Evolutionary conservation across 1,140 invertebrate species (phyloP), one percentile per base, ranked within the genome.

Genomic region (Drosophila orosa): DNA sequence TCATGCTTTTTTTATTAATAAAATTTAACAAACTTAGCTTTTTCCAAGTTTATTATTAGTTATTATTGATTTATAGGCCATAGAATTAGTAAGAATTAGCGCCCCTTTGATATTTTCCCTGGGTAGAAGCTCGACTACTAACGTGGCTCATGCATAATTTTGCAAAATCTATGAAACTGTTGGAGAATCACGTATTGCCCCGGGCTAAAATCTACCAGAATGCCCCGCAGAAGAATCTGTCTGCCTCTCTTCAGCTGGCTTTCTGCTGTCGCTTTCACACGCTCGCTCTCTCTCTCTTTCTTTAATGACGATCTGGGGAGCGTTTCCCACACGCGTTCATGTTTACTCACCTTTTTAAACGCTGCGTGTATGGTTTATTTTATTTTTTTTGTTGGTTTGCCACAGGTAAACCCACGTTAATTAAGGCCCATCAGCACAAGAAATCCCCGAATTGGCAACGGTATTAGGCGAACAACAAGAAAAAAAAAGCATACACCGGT

Each of bases 321-420:
- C 31, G 31, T 22, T 52, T 35, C 31, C 50, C 50, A 35, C 50
- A 54, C 50, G 50, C 50, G 50, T 3, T 54, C 8, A 6, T 66
- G 60, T 67, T 48, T 66, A 66, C 63, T 67, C 63, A 67, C 63
- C 63, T 48, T 66, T 29, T 29, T 13, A 17, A 65, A 29, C 25
- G 17, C 47, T 24, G 19, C 3, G 31, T 33, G 37, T 44, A 1
- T 22, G n/a, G 5, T n/a, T 27, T 29, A 29, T 48, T 10, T 47
- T 5, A 10, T 1, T n/a, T 4, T 3, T 3, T 6, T 19, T 6
- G 12, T 39, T 17, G 2, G 44, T 19, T 25, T 44, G 25, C 15
- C 33, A n/a, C 63, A 47, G 65, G 50, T 48, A 31, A 58, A 12
- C 22, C 65, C 52, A 71, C 66, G 66, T 19, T 47, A 48, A 71